Percentiles rank a stretch among this genome's conserved stretches.
Evolutionary conservation across 2,113 vertebrate genomes (phyloP).

Genomic region (Alethe diademata): DNA sequence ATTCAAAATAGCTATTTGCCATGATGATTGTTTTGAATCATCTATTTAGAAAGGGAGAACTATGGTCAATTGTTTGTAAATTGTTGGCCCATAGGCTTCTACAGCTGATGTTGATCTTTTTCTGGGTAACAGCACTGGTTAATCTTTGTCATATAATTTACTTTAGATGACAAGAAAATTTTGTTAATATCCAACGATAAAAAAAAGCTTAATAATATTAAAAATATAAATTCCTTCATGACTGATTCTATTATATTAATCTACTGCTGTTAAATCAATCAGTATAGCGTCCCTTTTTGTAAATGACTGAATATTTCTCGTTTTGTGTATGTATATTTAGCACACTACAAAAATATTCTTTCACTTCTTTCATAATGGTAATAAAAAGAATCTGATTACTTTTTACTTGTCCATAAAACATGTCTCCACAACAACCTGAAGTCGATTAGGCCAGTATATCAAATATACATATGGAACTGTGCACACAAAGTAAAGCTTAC

Average conservation of each 20-base stretch:
- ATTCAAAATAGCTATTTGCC: background rate
- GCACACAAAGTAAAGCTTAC: background rate
- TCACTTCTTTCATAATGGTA: background rate
- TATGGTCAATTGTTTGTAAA: background rate
- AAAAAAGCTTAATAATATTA: background rate
- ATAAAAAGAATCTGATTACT: constrained; percentile 42
- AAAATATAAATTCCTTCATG: background rate
- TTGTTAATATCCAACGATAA: background rate
- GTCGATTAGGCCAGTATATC: constrained; percentile 43
- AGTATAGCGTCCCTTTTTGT: background rate
- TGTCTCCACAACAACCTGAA: background rate
- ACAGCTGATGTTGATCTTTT: background rate
- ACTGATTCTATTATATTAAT: background rate
- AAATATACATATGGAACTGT: background rate
- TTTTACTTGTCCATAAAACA: constrained; percentile 33
- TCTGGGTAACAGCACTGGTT: background rate
- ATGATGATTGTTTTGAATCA: background rate
- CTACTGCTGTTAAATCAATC: constrained; percentile 22
- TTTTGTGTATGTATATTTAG: constrained; percentile 46
- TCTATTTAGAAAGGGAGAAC: background rate
- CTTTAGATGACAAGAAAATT: background rate
- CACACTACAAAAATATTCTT: constrained; percentile 1
- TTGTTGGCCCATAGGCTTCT: background rate
- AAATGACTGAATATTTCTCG: constrained; percentile 15
- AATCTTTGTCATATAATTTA: background rate